Evolutionary conservation across 2,888 invertebrate genomes (phyloP).

Genomic region (Heliconius hortense): DNA sequence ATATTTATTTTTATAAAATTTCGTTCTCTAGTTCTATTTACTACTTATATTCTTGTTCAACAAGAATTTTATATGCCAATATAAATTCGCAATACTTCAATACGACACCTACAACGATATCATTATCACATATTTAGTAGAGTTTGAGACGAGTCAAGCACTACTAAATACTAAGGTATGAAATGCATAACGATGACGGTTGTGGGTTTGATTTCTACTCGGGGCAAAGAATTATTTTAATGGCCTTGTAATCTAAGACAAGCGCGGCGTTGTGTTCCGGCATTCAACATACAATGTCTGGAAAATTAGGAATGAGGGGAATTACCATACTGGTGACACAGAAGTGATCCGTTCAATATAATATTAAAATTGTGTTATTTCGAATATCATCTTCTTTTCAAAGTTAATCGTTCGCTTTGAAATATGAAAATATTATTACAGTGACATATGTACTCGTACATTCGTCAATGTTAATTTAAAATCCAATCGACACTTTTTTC

Average conservation of each 20-base stretch:
- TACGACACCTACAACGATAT: too few relatives aligned
- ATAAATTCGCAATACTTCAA: too few relatives aligned
- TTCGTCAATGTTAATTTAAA: constrained; percentile 8
- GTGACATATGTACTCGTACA: neutral
- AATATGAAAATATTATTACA: constrained; percentile 12
- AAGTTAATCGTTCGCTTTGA: neutral
- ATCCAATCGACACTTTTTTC: neutral
- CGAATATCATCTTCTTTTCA: neutral
- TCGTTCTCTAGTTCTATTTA: too few relatives aligned
- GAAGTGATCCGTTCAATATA: neutral
- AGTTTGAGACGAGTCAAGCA: too few relatives aligned
- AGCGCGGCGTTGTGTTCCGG: neutral
- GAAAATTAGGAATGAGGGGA: too few relatives aligned
- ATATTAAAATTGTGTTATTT: neutral
- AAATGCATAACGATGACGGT: too few relatives aligned
- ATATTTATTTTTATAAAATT: too few relatives aligned
- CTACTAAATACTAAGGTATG: too few relatives aligned
- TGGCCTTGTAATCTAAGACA: neutral
- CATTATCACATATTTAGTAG: too few relatives aligned
- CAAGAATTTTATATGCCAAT: too few relatives aligned
- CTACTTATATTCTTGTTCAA: too few relatives aligned
- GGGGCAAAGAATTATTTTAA: neutral
- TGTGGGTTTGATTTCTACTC: neutral
- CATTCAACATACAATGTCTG: neutral
- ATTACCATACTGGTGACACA: too few relatives aligned